Conservation (phyloP, 2,797 vertebrate species). For the Dallia pectoralis region DNA sequence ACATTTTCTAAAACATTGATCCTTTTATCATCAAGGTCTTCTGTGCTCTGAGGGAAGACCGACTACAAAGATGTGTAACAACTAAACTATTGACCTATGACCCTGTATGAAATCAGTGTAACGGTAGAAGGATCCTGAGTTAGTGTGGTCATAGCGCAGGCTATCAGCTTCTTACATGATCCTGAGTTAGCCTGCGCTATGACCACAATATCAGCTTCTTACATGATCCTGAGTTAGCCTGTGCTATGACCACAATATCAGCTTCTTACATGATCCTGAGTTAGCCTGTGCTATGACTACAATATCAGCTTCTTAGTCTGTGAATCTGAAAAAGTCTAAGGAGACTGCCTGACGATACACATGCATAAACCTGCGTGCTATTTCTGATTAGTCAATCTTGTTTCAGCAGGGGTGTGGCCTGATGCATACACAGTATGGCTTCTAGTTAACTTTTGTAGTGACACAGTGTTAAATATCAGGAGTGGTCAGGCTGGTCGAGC, state of each 20-base stretch:
- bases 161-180: slow-evolving; percentile 43
- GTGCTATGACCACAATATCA: slow-evolving; percentile 14
- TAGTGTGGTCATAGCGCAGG: slow-evolving; percentile 49
- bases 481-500: not conserved
- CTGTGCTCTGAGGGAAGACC: slow-evolving; percentile 52
- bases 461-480: no score
- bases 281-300: slow-evolving; percentile 12
- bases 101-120: slow-evolving; percentile 58
- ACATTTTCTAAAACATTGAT: slow-evolving; percentile 60
- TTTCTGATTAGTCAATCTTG: no score
- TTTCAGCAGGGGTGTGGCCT: no score
- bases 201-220: slow-evolving; percentile 26
- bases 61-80: slow-evolving; percentile 69
- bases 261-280: slow-evolving; percentile 39
- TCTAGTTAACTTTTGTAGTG: no score
- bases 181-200: slow-evolving; percentile 20
- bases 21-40: slow-evolving; percentile 50
- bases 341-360: no score
- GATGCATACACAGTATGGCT: no score
- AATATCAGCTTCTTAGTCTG: slow-evolving; percentile 22
- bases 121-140: slow-evolving; percentile 49
- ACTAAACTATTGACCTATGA: slow-evolving; percentile 62
- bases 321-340: no score
- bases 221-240: slow-evolving; percentile 32
- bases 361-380: no score